phyloP scores from a whole-genome alignment of 1,140 invertebrate species.

The Samia ricini region DNA sequence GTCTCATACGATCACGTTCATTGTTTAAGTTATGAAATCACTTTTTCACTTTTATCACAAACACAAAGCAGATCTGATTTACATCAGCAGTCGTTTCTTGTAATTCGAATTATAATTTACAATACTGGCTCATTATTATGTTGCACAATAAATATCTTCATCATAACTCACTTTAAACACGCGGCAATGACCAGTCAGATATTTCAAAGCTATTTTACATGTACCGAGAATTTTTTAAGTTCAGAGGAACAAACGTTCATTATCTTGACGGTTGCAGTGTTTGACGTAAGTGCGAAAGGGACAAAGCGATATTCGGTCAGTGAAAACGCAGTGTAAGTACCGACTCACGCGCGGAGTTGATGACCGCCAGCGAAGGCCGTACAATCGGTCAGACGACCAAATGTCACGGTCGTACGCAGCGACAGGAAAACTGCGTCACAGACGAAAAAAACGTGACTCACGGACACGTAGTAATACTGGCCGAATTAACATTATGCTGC shows the following conservation, averaged over 20 bases:
- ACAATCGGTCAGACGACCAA: slow-evolving; percentile 73
- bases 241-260: slow-evolving; percentile 26
- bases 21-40: slow-evolving; percentile 30
- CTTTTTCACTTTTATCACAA: slow-evolving; percentile 23
- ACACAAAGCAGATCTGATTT: slow-evolving; percentile 27
- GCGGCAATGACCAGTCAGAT: slow-evolving; percentile 19
- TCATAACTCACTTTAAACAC: slow-evolving; percentile 14
- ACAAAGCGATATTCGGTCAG: slow-evolving; percentile 21
- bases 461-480: slow-evolving; percentile 19
- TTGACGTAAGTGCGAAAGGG: slow-evolving; percentile 34
- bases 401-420: slow-evolving; percentile 67
- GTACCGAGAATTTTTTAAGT: slow-evolving; percentile 17
- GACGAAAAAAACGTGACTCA: slow-evolving; percentile 70
- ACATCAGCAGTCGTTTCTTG: slow-evolving; percentile 28
- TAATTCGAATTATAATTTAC: slow-evolving; percentile 25
- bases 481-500: slow-evolving; percentile 30
- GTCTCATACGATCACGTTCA: slow-evolving; percentile 20
- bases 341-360: slow-evolving; percentile 59
- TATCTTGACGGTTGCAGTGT: slow-evolving; percentile 26
- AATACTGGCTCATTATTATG: slow-evolving; percentile 10
- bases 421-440: slow-evolving; percentile 70
- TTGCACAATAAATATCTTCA: slow-evolving; percentile 24
- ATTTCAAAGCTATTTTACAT: slow-evolving; percentile 27
- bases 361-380: slow-evolving; percentile 70
- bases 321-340: slow-evolving; percentile 51